Evolutionary conservation across 2,888 invertebrate genomes (phyloP).

Genomic region (Liodrosophila aerea): DNA sequence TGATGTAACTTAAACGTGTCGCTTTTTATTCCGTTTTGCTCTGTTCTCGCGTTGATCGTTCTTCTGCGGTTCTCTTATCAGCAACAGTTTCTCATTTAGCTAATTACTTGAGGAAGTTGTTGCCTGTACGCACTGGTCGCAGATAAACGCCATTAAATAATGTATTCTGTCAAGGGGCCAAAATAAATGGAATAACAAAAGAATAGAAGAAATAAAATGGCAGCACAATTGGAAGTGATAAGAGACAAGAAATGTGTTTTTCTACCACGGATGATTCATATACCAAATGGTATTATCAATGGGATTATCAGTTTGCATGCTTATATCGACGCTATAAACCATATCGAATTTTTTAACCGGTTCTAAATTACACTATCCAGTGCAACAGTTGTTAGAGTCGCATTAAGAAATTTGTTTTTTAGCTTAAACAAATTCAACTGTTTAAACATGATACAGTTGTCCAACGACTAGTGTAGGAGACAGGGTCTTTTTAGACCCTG

Average conservation of each 20-base stretch:
- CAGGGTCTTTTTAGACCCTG: too few species aligned
- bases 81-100: conserved; percentile 43
- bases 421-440: conserved; percentile 50
- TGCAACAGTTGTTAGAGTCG: neutral
- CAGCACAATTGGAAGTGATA: conserved; percentile 17
- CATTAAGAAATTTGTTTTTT: conserved; percentile 9
- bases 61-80: conserved; percentile 44
- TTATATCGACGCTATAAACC: neutral
- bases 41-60: conserved; percentile 21
- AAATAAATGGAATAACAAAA: neutral
- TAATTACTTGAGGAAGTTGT: conserved; percentile 67
- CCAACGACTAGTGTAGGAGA: conserved; percentile 9
- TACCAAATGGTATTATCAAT: neutral
- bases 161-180: conserved; percentile 18
- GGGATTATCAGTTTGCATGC: conserved; percentile 1
- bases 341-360: neutral
- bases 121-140: conserved; percentile 39
- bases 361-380: conserved; percentile 1
- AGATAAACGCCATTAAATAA: conserved; percentile 44
- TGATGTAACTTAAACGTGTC: conserved; percentile 38
- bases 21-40: conserved; percentile 9
- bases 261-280: conserved; percentile 21
- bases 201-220: neutral
- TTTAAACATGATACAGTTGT: conserved; percentile 52
- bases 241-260: conserved; percentile 6